A percentile compares a stretch with the other conserved stretches of the same genome.
These are phyloP conservation scores for Thamnophis elegans DNA, from an alignment of 2,797 vertebrate species.

Conservation along the genomic window DNA sequence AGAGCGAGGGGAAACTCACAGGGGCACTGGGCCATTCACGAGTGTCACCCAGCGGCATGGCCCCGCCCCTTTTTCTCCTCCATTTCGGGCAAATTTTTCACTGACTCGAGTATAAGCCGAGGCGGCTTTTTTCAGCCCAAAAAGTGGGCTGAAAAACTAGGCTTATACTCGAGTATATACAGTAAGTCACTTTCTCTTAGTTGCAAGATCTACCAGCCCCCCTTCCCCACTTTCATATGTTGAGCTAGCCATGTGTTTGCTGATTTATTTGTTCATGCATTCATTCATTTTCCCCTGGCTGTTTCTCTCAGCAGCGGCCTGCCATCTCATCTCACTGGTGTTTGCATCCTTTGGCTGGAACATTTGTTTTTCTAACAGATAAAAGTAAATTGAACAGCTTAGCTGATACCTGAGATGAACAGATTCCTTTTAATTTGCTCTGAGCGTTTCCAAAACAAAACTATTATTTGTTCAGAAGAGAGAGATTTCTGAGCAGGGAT, in stretches of 20 bases:
- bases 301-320: neutral
- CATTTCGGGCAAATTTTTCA: too few relatives aligned
- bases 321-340: neutral
- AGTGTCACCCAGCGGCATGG: too few relatives aligned
- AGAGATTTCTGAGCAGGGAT: neutral
- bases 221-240: neutral
- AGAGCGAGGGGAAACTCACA: too few relatives aligned
- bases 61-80: too few relatives aligned
- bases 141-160: too few relatives aligned
- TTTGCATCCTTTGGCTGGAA: neutral
- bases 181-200: neutral
- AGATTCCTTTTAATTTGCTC: neutral
- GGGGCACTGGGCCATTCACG: too few relatives aligned
- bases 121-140: too few relatives aligned
- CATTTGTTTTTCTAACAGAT: neutral
- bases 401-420: neutral
- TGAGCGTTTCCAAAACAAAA: neutral
- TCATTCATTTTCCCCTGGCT: neutral
- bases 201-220: neutral
- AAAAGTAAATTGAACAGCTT: constrained; percentile 1
- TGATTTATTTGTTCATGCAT: neutral
- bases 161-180: too few relatives aligned
- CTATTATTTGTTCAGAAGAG: constrained; percentile 1
- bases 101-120: too few relatives aligned
- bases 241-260: constrained; percentile 1